Evolutionary conservation across 2,888 invertebrate species (phyloP).

Genomic region (Rhingia campestris): DNA sequence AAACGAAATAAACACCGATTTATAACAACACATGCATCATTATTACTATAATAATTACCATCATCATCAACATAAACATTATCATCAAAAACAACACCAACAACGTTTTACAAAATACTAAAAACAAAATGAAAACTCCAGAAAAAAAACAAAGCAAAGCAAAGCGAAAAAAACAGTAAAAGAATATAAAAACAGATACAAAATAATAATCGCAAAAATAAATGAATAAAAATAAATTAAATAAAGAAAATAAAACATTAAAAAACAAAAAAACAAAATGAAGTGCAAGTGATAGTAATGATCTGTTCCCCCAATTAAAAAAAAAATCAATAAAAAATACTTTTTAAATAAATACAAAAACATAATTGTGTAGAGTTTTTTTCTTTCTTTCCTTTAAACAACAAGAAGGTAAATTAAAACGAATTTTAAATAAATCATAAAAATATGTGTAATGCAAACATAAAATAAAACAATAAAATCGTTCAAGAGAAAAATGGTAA

Average conservation of each 20-base stretch:
- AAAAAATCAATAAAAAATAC: constrained; percentile 39
- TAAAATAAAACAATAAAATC: constrained; percentile 20
- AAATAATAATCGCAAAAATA: constrained; percentile 30
- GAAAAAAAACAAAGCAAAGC: constrained; percentile 23
- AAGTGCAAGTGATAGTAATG: constrained; percentile 71
- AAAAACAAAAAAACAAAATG: constrained; percentile 55
- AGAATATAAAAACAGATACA: constrained; percentile 16
- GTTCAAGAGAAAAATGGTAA: constrained; percentile 3
- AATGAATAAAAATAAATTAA: constrained; percentile 45
- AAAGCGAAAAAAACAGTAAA: constrained; percentile 24
- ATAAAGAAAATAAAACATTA: constrained; percentile 9
- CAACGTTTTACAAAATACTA: constrained; percentile 68
- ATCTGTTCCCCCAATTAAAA: constrained; percentile 49
- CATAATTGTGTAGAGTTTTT: constrained; percentile 36
- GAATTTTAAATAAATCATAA: constrained; percentile 22
- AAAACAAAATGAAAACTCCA: constrained; percentile 58
- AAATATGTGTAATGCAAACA: constrained; percentile 13
- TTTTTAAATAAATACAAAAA: constrained; percentile 40
- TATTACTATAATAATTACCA: constrained; percentile 64
- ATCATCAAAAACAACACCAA: constrained; percentile 65
- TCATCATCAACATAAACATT: constrained; percentile 68
- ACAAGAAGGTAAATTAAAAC: constrained; percentile 27
- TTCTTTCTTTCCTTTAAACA: constrained; percentile 31
- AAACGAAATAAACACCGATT: constrained; percentile 76
- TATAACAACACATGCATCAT: constrained; percentile 72